A percentile compares a stretch with the other conserved stretches of the same genome.
Conservation (phyloP, 2,888 invertebrate species). For the Cheilosia variabilis region DNA sequence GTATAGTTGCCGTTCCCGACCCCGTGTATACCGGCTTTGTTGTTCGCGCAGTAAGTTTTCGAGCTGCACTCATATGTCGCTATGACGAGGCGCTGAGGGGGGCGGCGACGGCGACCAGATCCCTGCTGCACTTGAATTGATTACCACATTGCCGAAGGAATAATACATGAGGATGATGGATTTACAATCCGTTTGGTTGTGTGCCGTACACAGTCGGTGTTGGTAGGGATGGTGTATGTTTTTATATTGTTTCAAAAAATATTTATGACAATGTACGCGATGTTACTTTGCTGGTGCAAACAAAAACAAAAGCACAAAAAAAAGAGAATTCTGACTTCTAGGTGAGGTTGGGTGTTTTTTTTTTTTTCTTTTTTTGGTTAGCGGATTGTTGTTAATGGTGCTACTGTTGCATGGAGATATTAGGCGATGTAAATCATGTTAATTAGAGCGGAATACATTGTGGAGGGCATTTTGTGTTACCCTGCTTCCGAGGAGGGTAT, state of each 20-base stretch:
- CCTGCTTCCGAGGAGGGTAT: background rate
- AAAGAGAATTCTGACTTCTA: background rate
- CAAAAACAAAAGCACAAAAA: background rate
- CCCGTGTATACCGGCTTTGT: background rate
- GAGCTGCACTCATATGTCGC: conserved; percentile 2
- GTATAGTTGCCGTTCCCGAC: background rate
- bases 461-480: background rate
- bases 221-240: background rate
- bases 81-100: conserved; percentile 2
- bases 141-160: conserved; percentile 57
- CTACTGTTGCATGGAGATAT: conserved; percentile 44
- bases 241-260: conserved; percentile 47
- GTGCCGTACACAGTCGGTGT: background rate
- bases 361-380: conserved; percentile 14
- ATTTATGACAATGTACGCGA: conserved; percentile 44
- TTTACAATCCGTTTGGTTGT: conserved; percentile 43
- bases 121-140: conserved; percentile 53
- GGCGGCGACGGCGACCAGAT: background rate
- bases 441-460: conserved; percentile 51
- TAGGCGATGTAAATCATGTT: conserved; percentile 57
- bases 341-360: background rate
- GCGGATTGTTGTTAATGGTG: conserved; percentile 20
- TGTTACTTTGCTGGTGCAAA: conserved; percentile 15
- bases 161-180: conserved; percentile 68
- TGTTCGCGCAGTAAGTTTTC: conserved; percentile 33